Base-by-base conservation (phyloP, 2,888 invertebrate species). In the Noctua janthina region DNA sequence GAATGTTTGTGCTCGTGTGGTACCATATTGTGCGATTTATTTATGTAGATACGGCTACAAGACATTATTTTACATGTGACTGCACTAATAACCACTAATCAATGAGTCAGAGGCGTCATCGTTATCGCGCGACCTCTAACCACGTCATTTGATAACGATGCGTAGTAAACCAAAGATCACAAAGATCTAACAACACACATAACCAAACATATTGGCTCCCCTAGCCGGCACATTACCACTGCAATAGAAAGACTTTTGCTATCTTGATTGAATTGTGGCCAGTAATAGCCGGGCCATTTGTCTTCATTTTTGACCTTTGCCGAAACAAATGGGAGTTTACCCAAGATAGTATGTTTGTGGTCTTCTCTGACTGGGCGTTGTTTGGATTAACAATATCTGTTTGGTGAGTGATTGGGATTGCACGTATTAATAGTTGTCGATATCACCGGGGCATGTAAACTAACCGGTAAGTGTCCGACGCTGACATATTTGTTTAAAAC, bases 241-340 rank as follows among this genome's bases (percentile, higher is more conserved):
- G 84, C 68, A 81, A 86, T 76, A 80, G 73, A 81, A 81, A 80
- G 23, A 81, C 73, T 70, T 81, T 85, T 70, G 67, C 69, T 76
- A 74, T 88, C 89, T 88, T 76, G 79, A 88, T 90, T 88, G 76
- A 84, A 89, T 90, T 82, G 82, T 81, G 74, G 67, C 29, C 76
- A 56, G 78, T 87, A 82, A 78, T 84, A 84, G 79, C 46, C 29
- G 39, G 39, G 46, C 74, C 67, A 84, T 87, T 88, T 80, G 82
- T 90, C 89, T 90, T 84, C 71, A 90, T 90, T 88, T 88, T 78
- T 75, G 73, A 72, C 76, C 87, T 82, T 78, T 73, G 35, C 66
- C 76, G 74, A 80, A 84, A 76, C 70, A 64, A 87, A 90, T 71
- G 73, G 62, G 75, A 81, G 73, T 76, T 82, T 86, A 76, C 77